Conservation (phyloP, 2,113 vertebrate genomes). For the Rhadina sibilatrix region DNA sequence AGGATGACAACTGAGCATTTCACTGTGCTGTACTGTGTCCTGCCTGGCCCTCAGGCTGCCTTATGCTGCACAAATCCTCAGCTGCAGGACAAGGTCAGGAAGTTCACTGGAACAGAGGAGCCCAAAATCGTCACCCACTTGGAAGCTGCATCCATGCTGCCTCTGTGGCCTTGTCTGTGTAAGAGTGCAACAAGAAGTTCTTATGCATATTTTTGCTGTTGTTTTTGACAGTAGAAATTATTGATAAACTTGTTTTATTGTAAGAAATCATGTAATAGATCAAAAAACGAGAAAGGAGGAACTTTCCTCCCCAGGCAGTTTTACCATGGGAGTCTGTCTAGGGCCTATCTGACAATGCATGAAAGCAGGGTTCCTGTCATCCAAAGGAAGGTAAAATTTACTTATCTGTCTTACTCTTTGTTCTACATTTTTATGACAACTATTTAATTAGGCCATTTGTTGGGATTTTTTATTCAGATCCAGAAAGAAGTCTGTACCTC, state of each 20-base stretch:
- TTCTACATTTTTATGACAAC: neutral
- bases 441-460: neutral
- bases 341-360: accelerated
- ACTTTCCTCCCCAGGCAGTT: neutral
- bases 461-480: neutral
- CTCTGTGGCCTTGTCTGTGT: neutral
- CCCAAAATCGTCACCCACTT: accelerated
- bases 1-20: neutral
- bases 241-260: neutral
- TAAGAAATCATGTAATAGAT: neutral
- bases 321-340: neutral
- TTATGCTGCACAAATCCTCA: neutral
- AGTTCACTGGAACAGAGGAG: neutral
- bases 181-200: neutral
- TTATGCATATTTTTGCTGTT: neutral
- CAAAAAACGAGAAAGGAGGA: neutral
- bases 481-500: neutral
- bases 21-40: accelerated
- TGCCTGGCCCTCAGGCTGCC: neutral
- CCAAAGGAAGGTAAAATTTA: neutral
- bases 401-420: neutral
- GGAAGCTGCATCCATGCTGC: accelerated
- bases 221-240: neutral
- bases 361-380: neutral
- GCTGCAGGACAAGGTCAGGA: neutral